A percentile compares a stretch with the other conserved stretches of the same genome.
Evolutionary conservation across 1,140 invertebrate species (phyloP).

Genomic region (Drosophila sp.): DNA sequence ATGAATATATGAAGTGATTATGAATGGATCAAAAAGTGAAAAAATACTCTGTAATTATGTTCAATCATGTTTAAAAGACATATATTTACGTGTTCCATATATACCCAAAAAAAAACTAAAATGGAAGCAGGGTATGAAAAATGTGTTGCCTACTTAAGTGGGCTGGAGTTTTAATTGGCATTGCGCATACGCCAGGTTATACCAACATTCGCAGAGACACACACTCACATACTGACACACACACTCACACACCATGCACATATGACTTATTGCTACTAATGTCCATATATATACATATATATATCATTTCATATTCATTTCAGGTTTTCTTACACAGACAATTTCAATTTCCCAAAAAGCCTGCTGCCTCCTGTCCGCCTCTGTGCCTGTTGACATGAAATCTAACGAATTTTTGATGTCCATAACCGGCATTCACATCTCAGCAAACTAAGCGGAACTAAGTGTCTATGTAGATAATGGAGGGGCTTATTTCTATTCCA

Average conservation of each 20-base stretch:
- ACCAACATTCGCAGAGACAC: background rate
- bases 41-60: too few relatives aligned
- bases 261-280: conserved; percentile 12
- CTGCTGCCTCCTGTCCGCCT: conserved; percentile 20
- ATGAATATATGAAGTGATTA: too few relatives aligned
- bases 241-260: conserved; percentile 21
- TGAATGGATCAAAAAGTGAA: too few relatives aligned
- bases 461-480: background rate
- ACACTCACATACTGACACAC: conserved; percentile 1
- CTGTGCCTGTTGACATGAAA: conserved; percentile 45
- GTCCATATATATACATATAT: conserved; percentile 22
- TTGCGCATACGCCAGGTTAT: conserved; percentile 64
- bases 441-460: background rate
- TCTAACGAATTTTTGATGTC: conserved; percentile 11
- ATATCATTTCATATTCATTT: conserved; percentile 56
- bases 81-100: background rate
- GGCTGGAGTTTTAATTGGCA: conserved; percentile 50
- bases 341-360: conserved; percentile 47
- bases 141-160: conserved; percentile 63
- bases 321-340: conserved; percentile 58
- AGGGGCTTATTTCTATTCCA: background rate
- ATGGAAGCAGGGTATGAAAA: conserved; percentile 37
- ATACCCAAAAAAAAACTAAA: conserved; percentile 19
- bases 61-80: too few relatives aligned
- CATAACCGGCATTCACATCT: background rate